Evolutionary conservation across 92 coral and sea anemone species (phyloP), one percentile per base, ranked within the genome.

Genomic region (Phenganax stokvisi): DNA sequence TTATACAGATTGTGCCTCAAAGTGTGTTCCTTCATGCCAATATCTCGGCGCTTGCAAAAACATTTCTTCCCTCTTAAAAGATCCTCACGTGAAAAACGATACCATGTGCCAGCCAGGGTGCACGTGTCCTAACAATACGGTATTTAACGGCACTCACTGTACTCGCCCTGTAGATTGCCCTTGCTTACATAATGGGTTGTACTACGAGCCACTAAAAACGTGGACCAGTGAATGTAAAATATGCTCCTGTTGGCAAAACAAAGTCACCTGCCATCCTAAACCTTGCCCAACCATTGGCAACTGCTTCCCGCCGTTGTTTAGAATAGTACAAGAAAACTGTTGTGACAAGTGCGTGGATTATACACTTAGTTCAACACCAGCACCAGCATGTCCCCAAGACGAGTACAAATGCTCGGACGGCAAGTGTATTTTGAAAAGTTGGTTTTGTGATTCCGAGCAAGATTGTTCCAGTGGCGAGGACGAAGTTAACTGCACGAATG

Each of bases 241-340:
- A 30, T 92, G 97, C 72, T 81, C 86, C 37, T 92, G 97, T 55
- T 92, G 97, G 97, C 85, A 92, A 69, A 89, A 90, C 80, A 86
- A 81, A 52, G 89, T 90, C 16, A 64, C 88, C 0, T 92, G 97
- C 74, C 80, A 77, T 47, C 76, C 81, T 10, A 87, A 87, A 47
- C 69, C 86, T 9, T 92, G 97, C 80, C 90, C 92, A 10, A 57
- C 87, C 15, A 60, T 87, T 37, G 78, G 75, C 31, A 72, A 29
- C 53, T 92, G 97, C 72, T 86, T 87, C 57, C 69, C 87, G 44
- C 88, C 84, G 51, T 61, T 75, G 7, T 89, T 87, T 51, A 59
- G 64, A 76, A 76, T 84, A 7, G 75, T 86, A 64, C 83, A 56
- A 10, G 91, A 93, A 9, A 86, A 89, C 61, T 92, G 97, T 76